Percentiles rank a stretch among this genome's conserved stretches.
Evolutionary conservation across 2,797 vertebrate species (phyloP).

Genomic region (Etheostoma perlongum): DNA sequence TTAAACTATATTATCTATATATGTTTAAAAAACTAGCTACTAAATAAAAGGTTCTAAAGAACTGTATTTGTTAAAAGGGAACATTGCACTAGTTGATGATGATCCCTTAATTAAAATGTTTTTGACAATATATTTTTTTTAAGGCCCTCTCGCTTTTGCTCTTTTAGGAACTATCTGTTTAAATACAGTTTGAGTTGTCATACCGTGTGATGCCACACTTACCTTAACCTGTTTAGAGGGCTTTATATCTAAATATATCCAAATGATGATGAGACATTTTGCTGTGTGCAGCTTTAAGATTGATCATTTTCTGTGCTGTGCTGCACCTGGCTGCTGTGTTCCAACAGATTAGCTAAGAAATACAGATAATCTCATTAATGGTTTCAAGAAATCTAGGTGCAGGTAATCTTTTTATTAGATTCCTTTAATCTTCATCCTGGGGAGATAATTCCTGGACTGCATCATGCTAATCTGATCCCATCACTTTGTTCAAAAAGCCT

Average conservation of each 20-base stretch:
- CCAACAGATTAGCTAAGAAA: constrained; percentile 48
- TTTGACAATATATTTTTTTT: neutral
- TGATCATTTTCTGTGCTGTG: constrained; percentile 14
- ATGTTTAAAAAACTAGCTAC: neutral
- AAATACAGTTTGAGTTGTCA: neutral
- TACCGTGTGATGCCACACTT: neutral
- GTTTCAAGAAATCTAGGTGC: constrained; percentile 57
- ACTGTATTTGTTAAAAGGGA: neutral
- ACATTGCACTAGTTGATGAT: neutral
- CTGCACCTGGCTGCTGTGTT: constrained; percentile 33
- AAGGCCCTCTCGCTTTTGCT: neutral
- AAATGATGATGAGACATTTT: constrained; percentile 22
- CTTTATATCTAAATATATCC: neutral
- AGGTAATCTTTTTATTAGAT: constrained; percentile 65
- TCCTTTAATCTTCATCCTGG: constrained; percentile 52
- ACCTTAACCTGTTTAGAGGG: neutral
- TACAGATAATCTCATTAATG: constrained; percentile 68
- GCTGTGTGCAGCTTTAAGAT: constrained; percentile 14
- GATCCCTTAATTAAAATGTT: neutral
- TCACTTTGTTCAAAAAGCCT: too few species aligned
- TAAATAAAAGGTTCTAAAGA: neutral
- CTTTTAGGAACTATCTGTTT: neutral
- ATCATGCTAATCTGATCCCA: constrained; percentile 40
- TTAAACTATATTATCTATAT: neutral
- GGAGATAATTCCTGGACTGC: constrained; percentile 40